Conservation (phyloP, 2,888 invertebrate genomes). For the Spicauda simplicius region DNA sequence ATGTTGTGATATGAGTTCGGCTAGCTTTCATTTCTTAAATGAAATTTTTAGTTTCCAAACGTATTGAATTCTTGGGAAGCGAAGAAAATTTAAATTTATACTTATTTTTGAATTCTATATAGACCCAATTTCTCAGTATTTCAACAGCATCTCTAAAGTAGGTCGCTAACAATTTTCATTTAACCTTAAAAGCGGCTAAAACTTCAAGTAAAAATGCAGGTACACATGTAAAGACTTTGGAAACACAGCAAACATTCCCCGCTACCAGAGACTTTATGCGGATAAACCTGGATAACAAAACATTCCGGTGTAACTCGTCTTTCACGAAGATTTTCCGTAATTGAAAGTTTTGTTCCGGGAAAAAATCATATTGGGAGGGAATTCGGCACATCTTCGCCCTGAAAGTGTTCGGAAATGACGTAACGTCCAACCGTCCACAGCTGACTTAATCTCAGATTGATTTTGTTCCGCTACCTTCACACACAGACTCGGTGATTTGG, state of each 20-base stretch:
- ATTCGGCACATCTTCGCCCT: not conserved
- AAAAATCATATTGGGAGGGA: slow-evolving; percentile 6
- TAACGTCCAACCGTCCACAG: slow-evolving; percentile 3
- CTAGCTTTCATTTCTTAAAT: no score
- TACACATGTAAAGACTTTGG: slow-evolving; percentile 20
- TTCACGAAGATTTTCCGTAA: slow-evolving; percentile 12
- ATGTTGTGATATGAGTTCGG: no score
- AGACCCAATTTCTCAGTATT: slow-evolving; percentile 9
- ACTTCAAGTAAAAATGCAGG: slow-evolving; percentile 31
- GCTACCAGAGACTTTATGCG: slow-evolving; percentile 19
- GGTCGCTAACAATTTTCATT: slow-evolving; percentile 28
- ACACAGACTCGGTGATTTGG: not conserved
- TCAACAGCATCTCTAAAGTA: slow-evolving; percentile 1
- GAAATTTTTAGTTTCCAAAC: no score
- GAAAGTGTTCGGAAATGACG: slow-evolving; percentile 8
- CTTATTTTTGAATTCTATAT: not conserved
- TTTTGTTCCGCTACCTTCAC: slow-evolving; percentile 1
- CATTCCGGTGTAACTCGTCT: slow-evolving; percentile 18
- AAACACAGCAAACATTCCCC: slow-evolving; percentile 24
- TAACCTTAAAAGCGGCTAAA: slow-evolving; percentile 25
- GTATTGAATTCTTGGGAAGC: not conserved
- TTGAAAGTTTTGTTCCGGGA: slow-evolving; percentile 14
- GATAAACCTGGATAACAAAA: slow-evolving; percentile 23
- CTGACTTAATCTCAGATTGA: slow-evolving; percentile 18
- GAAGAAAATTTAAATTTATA: not conserved